Evolutionary conservation across 2,888 invertebrate genomes (phyloP).

Genomic region (Cylloceria caligata): DNA sequence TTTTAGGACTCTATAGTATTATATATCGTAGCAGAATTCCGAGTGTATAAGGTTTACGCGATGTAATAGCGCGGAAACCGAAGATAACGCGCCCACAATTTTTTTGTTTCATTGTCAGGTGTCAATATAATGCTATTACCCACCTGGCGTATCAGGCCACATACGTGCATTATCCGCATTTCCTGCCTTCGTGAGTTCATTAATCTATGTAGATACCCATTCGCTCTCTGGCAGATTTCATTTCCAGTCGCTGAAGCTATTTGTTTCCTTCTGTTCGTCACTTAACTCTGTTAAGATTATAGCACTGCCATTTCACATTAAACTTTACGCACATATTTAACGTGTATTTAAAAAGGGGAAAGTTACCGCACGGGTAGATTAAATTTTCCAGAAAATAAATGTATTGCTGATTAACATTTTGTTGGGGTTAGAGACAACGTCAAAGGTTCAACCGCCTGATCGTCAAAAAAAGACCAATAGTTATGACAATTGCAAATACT

Average conservation of each 20-base stretch:
- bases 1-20: constrained; percentile 27
- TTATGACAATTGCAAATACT: no score
- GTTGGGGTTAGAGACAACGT: no score
- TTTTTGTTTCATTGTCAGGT: constrained; percentile 25
- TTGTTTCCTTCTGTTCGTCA: neutral
- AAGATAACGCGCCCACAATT: constrained; percentile 7
- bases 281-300: neutral
- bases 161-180: constrained; percentile 9
- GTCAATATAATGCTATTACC: constrained; percentile 17
- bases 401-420: no score
- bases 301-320: neutral
- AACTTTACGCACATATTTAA: neutral
- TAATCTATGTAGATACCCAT: constrained; percentile 10
- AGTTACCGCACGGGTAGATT: neutral
- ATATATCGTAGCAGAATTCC: neutral
- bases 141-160: constrained; percentile 7
- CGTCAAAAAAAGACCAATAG: no score
- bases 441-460: no score
- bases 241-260: neutral
- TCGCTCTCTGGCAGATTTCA: neutral
- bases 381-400: neutral
- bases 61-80: constrained; percentile 24
- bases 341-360: neutral
- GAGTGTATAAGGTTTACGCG: constrained; percentile 1
- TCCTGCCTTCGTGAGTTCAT: constrained; percentile 20